Evolutionary conservation across 2,888 invertebrate genomes (phyloP).

Genomic region (Hypomecis punctinalis): DNA sequence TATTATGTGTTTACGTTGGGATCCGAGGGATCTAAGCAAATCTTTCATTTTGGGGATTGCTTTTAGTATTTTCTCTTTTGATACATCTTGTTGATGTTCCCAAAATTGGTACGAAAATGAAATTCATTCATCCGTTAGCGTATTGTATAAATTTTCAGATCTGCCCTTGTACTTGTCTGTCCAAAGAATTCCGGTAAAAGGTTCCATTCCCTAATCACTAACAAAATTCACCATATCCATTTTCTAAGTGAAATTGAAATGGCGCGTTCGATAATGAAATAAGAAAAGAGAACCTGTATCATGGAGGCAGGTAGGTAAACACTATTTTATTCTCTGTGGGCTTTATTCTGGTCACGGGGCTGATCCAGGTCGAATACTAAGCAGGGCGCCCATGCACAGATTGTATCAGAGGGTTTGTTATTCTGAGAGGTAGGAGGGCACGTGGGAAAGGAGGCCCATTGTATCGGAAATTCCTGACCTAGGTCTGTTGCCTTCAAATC

Average conservation of each 20-base stretch:
- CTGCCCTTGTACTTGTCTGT: too few relatives aligned
- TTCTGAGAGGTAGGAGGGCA: constrained; percentile 43
- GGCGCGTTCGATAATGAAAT: constrained; percentile 5
- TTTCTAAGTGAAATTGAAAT: background rate
- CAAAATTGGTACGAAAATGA: background rate
- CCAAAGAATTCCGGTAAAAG: too few relatives aligned
- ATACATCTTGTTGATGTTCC: background rate
- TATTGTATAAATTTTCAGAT: too few relatives aligned
- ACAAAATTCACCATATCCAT: background rate
- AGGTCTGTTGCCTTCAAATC: background rate
- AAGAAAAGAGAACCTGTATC: constrained; percentile 9
- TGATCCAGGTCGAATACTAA: constrained; percentile 45
- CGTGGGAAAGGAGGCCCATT: constrained; percentile 16
- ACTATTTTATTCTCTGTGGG: constrained; percentile 23
- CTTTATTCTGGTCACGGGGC: constrained; percentile 49
- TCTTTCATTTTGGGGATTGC: constrained; percentile 9
- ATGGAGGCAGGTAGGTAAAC: constrained; percentile 12
- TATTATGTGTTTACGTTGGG: constrained; percentile 28
- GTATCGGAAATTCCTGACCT: constrained; percentile 4
- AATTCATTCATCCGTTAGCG: background rate
- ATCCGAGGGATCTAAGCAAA: constrained; percentile 13
- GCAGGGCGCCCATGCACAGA: constrained; percentile 46
- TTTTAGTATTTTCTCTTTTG: constrained; percentile 1
- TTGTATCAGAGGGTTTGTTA: constrained; percentile 47
- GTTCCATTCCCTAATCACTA: background rate